These are phyloP conservation scores for Gymnocephalus cernua DNA, from an alignment of 2,113 vertebrate species.

Conservation along the genomic window DNA sequence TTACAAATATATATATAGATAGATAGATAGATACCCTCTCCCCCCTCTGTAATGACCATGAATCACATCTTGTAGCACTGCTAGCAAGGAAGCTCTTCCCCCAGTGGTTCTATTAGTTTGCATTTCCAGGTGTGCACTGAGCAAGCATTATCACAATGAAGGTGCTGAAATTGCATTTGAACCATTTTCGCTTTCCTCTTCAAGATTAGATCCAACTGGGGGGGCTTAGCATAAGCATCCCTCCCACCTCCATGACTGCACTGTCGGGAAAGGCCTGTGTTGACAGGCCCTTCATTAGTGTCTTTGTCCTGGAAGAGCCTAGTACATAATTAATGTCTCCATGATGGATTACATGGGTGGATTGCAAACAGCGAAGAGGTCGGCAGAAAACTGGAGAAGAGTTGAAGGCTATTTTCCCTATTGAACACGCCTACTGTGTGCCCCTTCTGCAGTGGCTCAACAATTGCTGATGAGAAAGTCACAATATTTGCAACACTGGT, in stretches of 20 bases:
- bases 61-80: conserved; percentile 22
- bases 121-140: conserved; percentile 37
- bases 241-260: conserved; percentile 56
- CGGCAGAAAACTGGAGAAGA: conserved; percentile 68
- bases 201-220: conserved; percentile 35
- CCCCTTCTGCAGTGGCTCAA: conserved; percentile 48
- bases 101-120: conserved; percentile 13
- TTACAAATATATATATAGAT: no score
- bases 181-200: conserved; percentile 34
- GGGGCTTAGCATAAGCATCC: conserved; percentile 45
- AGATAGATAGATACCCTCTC: neutral
- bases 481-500: conserved; percentile 75
- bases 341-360: conserved; percentile 80
- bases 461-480: conserved; percentile 76
- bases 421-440: conserved; percentile 65
- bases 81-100: conserved; percentile 23
- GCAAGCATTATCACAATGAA: conserved; percentile 29
- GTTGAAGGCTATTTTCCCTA: conserved; percentile 59
- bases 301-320: conserved; percentile 82
- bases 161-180: conserved; percentile 50
- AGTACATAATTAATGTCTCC: conserved; percentile 85
- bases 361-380: conserved; percentile 76
- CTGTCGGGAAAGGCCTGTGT: conserved; percentile 58
- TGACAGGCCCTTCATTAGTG: conserved; percentile 83
- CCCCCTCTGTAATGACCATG: neutral